A percentile compares a stretch with the other conserved stretches of the same genome.
phyloP scores from a whole-genome alignment of 92 coral and sea anemone genomes.

The Epizoanthus scotinus region DNA sequence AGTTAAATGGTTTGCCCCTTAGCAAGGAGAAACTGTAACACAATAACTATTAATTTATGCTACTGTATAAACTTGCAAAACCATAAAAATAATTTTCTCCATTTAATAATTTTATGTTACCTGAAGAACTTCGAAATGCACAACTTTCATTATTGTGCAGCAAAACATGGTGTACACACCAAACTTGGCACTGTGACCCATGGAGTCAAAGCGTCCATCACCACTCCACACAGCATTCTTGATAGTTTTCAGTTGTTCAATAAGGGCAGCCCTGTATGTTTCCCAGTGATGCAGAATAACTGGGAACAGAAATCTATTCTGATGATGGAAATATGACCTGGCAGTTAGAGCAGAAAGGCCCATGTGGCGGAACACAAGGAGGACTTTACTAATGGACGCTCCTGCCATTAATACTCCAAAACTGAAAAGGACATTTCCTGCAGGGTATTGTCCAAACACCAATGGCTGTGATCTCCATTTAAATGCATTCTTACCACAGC shows the following conservation, averaged over 20 bases:
- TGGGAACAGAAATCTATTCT: slow-evolving; percentile 56
- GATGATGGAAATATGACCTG: slow-evolving; percentile 62
- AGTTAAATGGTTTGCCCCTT: no score
- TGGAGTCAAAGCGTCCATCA: slow-evolving; percentile 59
- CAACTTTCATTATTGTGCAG: slow-evolving; percentile 34
- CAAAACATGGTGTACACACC: slow-evolving; percentile 55
- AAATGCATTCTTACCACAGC: slow-evolving; percentile 45
- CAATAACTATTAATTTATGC: no score
- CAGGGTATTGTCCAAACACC: slow-evolving; percentile 60
- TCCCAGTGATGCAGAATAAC: slow-evolving; percentile 51
- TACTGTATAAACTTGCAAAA: no score
- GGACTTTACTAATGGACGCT: slow-evolving; percentile 59
- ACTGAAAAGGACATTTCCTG: slow-evolving; percentile 59
- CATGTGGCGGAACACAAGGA: slow-evolving; percentile 56
- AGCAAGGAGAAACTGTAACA: no score
- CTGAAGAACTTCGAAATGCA: slow-evolving; percentile 55
- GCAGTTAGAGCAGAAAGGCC: slow-evolving; percentile 47
- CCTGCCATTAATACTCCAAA: slow-evolving; percentile 68
- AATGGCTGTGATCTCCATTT: slow-evolving; percentile 65
- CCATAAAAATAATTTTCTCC: no score
- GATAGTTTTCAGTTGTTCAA: slow-evolving; percentile 19
- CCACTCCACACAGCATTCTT: slow-evolving; percentile 59
- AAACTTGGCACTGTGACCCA: slow-evolving; percentile 54
- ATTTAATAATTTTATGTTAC: not conserved
- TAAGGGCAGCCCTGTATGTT: slow-evolving; percentile 40